phyloP scores from a whole-genome alignment of 2,888 invertebrate genomes.

The Drosophila kokeensis region DNA sequence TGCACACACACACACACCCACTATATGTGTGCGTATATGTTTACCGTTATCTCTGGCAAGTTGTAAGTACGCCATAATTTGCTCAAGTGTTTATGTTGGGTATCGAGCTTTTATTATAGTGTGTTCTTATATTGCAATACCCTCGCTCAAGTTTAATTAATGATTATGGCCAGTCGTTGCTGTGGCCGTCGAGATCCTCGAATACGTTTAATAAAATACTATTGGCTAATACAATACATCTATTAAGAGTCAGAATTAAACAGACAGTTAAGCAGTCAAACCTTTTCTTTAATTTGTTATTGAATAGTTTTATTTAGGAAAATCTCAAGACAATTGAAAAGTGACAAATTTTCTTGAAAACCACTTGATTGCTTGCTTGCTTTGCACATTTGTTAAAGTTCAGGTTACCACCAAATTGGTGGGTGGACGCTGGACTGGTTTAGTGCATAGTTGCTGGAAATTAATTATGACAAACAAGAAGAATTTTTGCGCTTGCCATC shows the following conservation, averaged over 20 bases:
- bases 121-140: constrained; percentile 57
- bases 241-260: neutral
- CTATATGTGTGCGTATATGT: constrained; percentile 27
- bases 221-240: constrained; percentile 4
- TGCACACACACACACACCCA: constrained; percentile 1
- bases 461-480: constrained; percentile 70
- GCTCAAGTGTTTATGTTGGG: constrained; percentile 66
- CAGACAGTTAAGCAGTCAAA: neutral
- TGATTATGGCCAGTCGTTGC: constrained; percentile 48
- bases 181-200: constrained; percentile 3
- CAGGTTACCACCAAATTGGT: neutral
- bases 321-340: neutral
- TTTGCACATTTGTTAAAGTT: constrained; percentile 16
- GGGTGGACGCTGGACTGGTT: neutral
- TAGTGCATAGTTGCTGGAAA: constrained; percentile 44
- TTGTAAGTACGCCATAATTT: constrained; percentile 70
- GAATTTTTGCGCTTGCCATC: constrained; percentile 39
- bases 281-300: neutral
- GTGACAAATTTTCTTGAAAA: neutral
- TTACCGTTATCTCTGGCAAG: constrained; percentile 69
- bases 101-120: constrained; percentile 61
- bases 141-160: constrained; percentile 59
- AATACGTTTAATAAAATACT: constrained; percentile 6
- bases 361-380: constrained; percentile 1
- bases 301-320: neutral